Evolutionary conservation across 2,113 vertebrate genomes (phyloP).

Genomic region (Lanius ludovicianus): DNA sequence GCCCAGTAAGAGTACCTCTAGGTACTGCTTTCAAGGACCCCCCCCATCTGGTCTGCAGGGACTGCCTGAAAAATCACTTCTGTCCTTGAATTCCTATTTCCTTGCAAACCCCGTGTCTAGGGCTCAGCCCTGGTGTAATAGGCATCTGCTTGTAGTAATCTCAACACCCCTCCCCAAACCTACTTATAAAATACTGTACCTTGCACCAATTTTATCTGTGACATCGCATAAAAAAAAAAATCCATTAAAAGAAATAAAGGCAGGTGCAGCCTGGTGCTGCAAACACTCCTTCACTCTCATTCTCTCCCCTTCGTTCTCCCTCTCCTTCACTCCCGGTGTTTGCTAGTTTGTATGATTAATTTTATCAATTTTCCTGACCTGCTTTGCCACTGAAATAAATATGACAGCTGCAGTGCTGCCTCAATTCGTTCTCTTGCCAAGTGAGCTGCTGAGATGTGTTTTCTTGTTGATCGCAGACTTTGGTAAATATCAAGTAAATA

Average conservation of each 20-base stretch:
- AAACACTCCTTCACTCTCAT: constrained; percentile 69
- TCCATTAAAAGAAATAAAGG: constrained; percentile 74
- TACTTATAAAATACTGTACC: constrained; percentile 59
- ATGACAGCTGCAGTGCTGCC: constrained; percentile 76
- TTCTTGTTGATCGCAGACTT: constrained; percentile 74
- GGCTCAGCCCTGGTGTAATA: constrained; percentile 19
- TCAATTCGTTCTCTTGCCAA: constrained; percentile 78
- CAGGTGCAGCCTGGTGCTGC: constrained; percentile 72
- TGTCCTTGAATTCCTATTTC: constrained; percentile 54
- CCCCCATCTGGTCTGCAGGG: background rate
- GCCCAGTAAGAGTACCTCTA: background rate
- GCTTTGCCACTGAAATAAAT: constrained; percentile 80
- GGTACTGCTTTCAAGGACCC: background rate
- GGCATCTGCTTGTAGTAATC: constrained; percentile 1
- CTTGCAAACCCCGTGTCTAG: background rate
- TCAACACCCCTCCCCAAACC: constrained; percentile 25
- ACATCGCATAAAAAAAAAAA: constrained; percentile 58
- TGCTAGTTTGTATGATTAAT: constrained; percentile 83
- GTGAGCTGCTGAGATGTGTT: constrained; percentile 74
- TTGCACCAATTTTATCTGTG: constrained; percentile 59
- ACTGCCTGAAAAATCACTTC: constrained; percentile 32
- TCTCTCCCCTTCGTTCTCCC: constrained; percentile 55
- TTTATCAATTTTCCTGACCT: constrained; percentile 83
- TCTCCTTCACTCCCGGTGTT: constrained; percentile 74
- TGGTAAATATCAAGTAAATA: constrained; percentile 76